Evolutionary conservation across 2,113 vertebrate genomes (phyloP).

Genomic region (Thunnus maccoyii): DNA sequence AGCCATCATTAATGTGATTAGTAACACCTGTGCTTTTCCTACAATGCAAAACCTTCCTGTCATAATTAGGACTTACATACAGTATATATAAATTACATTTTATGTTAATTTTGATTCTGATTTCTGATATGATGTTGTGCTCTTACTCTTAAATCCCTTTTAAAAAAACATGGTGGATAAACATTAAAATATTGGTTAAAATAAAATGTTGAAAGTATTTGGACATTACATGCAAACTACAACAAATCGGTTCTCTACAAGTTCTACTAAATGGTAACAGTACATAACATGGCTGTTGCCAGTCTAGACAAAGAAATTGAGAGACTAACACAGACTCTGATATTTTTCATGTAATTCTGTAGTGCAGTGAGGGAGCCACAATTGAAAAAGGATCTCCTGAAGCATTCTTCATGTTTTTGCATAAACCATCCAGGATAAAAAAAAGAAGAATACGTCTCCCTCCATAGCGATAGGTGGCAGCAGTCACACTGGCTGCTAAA

Average conservation of each 20-base stretch:
- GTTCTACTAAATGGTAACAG: no score
- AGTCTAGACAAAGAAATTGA: no score
- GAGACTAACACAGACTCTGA: no score
- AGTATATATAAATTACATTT: not conserved
- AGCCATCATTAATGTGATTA: not conserved
- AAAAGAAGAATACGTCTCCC: not conserved
- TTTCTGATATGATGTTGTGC: no score
- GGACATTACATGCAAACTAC: not conserved
- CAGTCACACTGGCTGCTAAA: not conserved
- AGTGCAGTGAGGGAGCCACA: no score
- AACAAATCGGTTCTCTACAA: no score
- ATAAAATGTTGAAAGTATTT: not conserved
- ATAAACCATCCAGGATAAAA: no score
- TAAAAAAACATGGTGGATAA: not conserved
- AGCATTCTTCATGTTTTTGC: no score
- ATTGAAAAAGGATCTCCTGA: no score
- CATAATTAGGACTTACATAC: not conserved
- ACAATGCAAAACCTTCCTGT: no score
- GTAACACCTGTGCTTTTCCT: not conserved
- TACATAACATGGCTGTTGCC: no score
- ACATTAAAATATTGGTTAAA: not conserved
- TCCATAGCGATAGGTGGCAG: conserved; percentile 50
- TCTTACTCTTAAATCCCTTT: not conserved
- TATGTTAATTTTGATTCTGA: not conserved
- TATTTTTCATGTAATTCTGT: no score